These are phyloP conservation scores for Mormyrus iriodes DNA, from an alignment of 2,113 vertebrate genomes.

Conservation along the genomic window DNA sequence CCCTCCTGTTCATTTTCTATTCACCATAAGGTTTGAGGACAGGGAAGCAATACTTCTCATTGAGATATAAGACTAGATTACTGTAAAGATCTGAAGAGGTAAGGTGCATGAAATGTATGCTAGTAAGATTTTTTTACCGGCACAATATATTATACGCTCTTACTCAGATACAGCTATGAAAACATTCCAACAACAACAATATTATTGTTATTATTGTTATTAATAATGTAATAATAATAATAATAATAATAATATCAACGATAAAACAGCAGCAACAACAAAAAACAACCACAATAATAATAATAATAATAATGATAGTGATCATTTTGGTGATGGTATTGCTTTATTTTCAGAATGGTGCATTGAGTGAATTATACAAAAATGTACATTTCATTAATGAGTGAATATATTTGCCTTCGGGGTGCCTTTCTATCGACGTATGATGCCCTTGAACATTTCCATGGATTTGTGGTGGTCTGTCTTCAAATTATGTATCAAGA, in stretches of 20 bases:
- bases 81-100: neutral
- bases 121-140: neutral
- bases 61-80: constrained; percentile 15
- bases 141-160: neutral
- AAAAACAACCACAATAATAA: neutral
- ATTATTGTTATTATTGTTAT: too few species aligned
- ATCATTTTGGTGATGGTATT: neutral
- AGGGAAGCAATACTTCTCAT: neutral
- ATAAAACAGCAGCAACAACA: neutral
- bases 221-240: too few species aligned
- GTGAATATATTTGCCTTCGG: neutral
- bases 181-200: neutral
- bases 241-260: neutral
- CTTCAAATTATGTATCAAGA: neutral
- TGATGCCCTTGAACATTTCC: neutral
- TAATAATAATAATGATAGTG: neutral
- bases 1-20: neutral
- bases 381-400: neutral
- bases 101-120: neutral
- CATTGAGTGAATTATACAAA: neutral
- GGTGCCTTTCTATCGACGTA: neutral
- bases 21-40: neutral
- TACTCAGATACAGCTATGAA: neutral
- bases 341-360: neutral
- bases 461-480: neutral